phyloP scores from a whole-genome alignment of 2,888 invertebrate genomes.

The Folsomia candida region DNA sequence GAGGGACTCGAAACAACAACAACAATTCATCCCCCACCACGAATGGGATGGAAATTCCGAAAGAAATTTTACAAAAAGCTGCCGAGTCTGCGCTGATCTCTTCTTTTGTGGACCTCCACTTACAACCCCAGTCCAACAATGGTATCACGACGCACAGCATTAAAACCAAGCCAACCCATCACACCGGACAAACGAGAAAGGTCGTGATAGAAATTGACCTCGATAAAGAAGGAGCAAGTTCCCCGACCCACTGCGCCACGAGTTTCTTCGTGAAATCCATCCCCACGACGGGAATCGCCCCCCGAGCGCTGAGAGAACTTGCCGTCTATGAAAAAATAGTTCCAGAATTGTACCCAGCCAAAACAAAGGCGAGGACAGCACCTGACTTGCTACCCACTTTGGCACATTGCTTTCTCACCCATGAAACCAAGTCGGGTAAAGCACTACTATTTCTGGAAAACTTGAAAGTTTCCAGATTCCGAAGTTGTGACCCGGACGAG shows the following conservation, averaged over 20 bases:
- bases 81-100: conserved; percentile 6
- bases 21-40: background rate
- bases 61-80: conserved; percentile 13
- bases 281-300: background rate
- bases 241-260: background rate
- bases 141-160: no score
- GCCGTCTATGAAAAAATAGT: conserved; percentile 2
- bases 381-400: background rate
- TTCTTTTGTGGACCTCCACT: conserved; percentile 8
- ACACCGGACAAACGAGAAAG: no score
- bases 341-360: background rate
- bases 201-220: conserved; percentile 5
- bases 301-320: background rate
- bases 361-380: background rate
- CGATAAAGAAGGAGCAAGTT: background rate
- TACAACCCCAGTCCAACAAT: no score
- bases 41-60: conserved; percentile 19
- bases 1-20: no score
- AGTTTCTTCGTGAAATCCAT: conserved; percentile 9
- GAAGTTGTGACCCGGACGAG: background rate
- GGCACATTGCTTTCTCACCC: background rate
- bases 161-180: no score
- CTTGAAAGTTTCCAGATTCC: conserved; percentile 12
- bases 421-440: conserved; percentile 18
- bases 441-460: conserved; percentile 24